Conservation (phyloP, 2,888 invertebrate genomes). For the Colostygia pectinataria region DNA sequence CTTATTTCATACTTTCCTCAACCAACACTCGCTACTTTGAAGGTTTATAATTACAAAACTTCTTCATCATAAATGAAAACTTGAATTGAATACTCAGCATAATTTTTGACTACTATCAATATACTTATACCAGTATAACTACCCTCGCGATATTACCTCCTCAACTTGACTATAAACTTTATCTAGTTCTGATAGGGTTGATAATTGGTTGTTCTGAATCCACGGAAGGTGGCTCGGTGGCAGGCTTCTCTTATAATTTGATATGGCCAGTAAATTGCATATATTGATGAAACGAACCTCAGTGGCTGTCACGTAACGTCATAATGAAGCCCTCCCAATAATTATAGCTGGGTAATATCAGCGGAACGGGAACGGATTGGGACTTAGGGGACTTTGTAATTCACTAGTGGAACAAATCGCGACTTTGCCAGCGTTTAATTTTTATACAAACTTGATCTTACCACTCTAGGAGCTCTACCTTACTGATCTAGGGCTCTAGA, state of each 20-base stretch:
- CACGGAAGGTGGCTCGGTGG: constrained; percentile 37
- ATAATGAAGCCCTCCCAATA: constrained; percentile 71
- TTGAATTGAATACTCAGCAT: background rate
- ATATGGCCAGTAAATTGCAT: constrained; percentile 60
- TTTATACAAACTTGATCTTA: too few relatives aligned
- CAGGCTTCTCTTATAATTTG: constrained; percentile 50
- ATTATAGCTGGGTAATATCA: constrained; percentile 66
- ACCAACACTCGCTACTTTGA: constrained; percentile 42
- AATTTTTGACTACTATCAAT: constrained; percentile 40
- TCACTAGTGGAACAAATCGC: too few relatives aligned
- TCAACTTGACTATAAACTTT: constrained; percentile 35
- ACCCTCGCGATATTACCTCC: constrained; percentile 5
- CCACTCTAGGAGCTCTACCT: too few relatives aligned
- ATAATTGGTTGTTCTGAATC: constrained; percentile 18
- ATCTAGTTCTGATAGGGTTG: constrained; percentile 30
- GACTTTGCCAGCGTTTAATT: too few relatives aligned
- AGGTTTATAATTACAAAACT: background rate
- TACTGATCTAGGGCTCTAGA: too few relatives aligned
- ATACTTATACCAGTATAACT: constrained; percentile 41
- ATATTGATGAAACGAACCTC: constrained; percentile 52
- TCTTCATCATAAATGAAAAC: background rate
- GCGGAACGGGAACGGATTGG: constrained; percentile 43
- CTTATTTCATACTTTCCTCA: constrained; percentile 37
- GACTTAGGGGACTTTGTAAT: background rate
- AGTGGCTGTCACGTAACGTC: constrained; percentile 69